These are phyloP conservation scores for Irena cyanogastra DNA, from an alignment of 2,113 vertebrate species.

Conservation along the genomic window DNA sequence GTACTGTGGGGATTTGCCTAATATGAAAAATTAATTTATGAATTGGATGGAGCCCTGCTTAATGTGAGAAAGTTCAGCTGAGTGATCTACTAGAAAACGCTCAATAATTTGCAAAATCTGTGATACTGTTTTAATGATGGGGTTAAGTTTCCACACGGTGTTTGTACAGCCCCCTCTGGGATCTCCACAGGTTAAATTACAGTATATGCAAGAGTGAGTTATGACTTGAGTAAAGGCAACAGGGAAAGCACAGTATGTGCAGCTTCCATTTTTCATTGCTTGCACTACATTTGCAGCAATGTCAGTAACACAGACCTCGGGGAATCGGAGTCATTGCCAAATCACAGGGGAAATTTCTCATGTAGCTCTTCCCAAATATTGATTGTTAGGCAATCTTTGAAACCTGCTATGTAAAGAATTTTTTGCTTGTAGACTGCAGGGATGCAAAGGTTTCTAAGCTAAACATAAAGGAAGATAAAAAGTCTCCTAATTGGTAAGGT, in stretches of 20 bases:
- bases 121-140: conserved; percentile 1
- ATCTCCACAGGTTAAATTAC: conserved; percentile 63
- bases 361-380: conserved; percentile 60
- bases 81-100: not conserved
- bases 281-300: conserved; percentile 46
- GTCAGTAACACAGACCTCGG: conserved; percentile 46
- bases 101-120: conserved; percentile 30
- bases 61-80: not conserved
- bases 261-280: conserved; percentile 61
- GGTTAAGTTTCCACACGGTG: conserved; percentile 18
- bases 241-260: conserved; percentile 16
- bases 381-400: conserved; percentile 59
- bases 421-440: conserved; percentile 40
- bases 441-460: conserved; percentile 29
- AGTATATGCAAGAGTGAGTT: conserved; percentile 66
- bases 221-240: conserved; percentile 42
- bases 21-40: not conserved
- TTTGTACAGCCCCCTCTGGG: conserved; percentile 56
- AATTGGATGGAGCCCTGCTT: not conserved
- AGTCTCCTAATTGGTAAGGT: conserved; percentile 31
- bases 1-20: not conserved
- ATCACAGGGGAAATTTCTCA: conserved; percentile 62
- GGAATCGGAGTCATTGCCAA: conserved; percentile 40
- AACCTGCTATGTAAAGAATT: conserved; percentile 56
- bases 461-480: conserved; percentile 43